Evolutionary conservation across 2,113 vertebrate species (phyloP).

Genomic region (Elanus axillaris): DNA sequence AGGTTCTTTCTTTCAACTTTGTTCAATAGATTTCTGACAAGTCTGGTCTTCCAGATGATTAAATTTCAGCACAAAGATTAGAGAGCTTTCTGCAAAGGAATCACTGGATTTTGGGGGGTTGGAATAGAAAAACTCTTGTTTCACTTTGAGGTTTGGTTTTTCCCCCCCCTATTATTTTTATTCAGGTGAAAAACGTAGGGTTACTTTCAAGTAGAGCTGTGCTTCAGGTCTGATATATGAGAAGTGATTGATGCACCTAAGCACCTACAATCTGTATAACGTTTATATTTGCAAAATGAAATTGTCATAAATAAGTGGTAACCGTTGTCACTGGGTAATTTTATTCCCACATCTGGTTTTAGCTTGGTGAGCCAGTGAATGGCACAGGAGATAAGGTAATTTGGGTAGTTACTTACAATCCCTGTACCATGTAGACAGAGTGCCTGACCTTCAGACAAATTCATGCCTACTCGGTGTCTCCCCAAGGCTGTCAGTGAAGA

Average conservation of each 20-base stretch:
- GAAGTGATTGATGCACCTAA: neutral
- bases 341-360: neutral
- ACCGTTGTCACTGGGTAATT: neutral
- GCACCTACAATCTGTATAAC: neutral
- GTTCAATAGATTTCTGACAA: constrained; percentile 47
- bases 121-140: neutral
- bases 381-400: neutral
- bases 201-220: neutral
- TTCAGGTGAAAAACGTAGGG: neutral
- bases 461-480: neutral
- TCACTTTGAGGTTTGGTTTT: neutral
- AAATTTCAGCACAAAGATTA: constrained; percentile 21
- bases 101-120: neutral
- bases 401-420: neutral
- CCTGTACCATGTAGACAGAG: rapidly evolving
- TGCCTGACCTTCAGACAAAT: neutral
- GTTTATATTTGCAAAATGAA: neutral
- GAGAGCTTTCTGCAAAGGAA: constrained; percentile 8
- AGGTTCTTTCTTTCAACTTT: constrained; percentile 58
- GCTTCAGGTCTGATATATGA: neutral
- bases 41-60: constrained; percentile 54
- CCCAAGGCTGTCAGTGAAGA: neutral
- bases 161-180: neutral
- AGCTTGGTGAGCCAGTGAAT: neutral
- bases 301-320: neutral